phyloP scores from a whole-genome alignment of 2,113 vertebrate species.

The Aix galericulata region DNA sequence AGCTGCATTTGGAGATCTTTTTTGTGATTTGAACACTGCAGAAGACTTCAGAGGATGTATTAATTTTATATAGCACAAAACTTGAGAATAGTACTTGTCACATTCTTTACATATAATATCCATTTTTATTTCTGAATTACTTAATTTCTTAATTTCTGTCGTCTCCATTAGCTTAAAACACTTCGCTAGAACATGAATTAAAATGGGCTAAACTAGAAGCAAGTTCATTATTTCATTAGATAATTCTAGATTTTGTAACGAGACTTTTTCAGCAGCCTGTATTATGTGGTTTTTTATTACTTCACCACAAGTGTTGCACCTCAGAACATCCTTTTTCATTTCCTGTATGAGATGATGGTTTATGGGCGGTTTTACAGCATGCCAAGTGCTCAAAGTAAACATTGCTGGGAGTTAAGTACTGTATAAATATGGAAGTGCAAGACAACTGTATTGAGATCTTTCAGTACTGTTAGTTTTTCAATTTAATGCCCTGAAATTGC shows the following conservation, averaged over 20 bases:
- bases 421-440: background rate
- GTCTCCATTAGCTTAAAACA: background rate
- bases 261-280: background rate
- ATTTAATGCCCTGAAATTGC: background rate
- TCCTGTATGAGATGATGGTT: accelerated
- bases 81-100: background rate
- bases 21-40: background rate
- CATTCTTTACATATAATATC: background rate
- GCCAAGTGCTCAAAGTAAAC: background rate
- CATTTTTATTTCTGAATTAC: background rate
- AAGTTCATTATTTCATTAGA: background rate
- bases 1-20: background rate
- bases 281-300: background rate
- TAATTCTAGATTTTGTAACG: background rate
- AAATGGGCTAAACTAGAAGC: background rate
- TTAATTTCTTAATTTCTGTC: background rate
- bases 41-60: background rate
- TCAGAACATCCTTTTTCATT: background rate
- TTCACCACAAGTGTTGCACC: background rate
- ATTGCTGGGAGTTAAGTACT: background rate
- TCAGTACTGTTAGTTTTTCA: background rate
- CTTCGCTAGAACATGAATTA: background rate
- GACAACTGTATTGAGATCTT: background rate
- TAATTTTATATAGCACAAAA: background rate
- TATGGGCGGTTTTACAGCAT: background rate